A percentile compares a stretch with the other conserved stretches of the same genome.
Evolutionary conservation across 2,113 vertebrate species (phyloP).

Genomic region (Chionomys nivalis): DNA sequence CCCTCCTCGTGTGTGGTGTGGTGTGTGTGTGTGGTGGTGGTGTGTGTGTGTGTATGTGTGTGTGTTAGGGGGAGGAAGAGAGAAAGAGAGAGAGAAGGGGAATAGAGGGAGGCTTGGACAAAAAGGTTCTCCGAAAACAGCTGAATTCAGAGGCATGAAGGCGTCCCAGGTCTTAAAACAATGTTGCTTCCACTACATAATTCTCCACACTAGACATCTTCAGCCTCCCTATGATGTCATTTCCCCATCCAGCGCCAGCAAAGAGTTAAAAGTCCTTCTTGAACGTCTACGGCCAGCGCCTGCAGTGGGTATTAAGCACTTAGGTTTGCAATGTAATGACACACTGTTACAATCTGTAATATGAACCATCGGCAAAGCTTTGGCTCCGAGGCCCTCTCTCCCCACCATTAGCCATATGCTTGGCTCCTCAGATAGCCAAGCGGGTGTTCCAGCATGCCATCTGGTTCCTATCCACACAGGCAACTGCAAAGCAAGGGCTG

Average conservation of each 20-base stretch:
- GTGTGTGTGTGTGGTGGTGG: neutral
- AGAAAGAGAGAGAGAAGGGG: neutral
- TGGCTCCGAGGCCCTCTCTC: conserved; percentile 88
- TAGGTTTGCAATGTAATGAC: conserved; percentile 91
- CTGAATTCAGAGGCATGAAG: neutral
- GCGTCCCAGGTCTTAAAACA: conserved; percentile 16
- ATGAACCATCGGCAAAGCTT: conserved; percentile 88
- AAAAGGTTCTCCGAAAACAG: conserved; percentile 59
- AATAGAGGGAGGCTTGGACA: neutral
- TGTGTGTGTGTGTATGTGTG: neutral
- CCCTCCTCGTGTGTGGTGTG: neutral
- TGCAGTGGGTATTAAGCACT: conserved; percentile 90
- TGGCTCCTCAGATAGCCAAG: conserved; percentile 86
- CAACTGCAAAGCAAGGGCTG: conserved; percentile 88
- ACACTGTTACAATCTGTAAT: conserved; percentile 90
- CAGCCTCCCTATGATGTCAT: conserved; percentile 85
- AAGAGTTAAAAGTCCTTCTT: conserved; percentile 85
- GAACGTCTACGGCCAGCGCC: conserved; percentile 86
- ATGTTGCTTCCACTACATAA: conserved; percentile 54
- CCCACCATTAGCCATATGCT: conserved; percentile 92
- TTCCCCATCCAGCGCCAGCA: conserved; percentile 77
- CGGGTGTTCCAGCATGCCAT: conserved; percentile 92
- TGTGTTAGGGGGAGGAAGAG: neutral
- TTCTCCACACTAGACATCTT: conserved; percentile 59
- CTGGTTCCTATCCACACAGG: conserved; percentile 93